Conservation (phyloP, 2,113 vertebrate species). For the Carlito syrichta region DNA sequence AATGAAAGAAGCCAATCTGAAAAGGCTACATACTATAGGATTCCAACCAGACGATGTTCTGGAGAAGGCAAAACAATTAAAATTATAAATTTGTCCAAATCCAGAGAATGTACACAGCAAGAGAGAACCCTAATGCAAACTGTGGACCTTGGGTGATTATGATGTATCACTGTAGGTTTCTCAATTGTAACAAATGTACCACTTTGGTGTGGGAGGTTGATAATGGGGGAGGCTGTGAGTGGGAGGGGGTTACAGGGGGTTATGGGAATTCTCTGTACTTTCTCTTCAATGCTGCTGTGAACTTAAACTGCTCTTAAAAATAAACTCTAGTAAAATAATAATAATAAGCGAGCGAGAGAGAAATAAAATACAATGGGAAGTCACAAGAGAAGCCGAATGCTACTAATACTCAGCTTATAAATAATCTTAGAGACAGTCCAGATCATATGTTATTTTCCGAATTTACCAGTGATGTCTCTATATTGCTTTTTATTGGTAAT, state of each 20-base stretch:
- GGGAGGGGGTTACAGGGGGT: too few species aligned
- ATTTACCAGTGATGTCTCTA: not conserved
- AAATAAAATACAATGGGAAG: not conserved
- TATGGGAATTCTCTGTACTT: not conserved
- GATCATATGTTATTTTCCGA: not conserved
- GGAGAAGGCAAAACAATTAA: not conserved
- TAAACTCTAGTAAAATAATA: not conserved
- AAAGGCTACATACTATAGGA: not conserved
- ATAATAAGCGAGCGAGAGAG: not conserved
- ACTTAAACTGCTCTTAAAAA: not conserved
- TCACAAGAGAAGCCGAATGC: not conserved
- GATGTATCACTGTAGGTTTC: too few species aligned
- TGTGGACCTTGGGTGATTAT: not conserved
- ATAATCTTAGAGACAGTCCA: not conserved
- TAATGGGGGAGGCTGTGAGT: not conserved
- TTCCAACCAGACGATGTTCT: not conserved
- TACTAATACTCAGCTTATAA: not conserved
- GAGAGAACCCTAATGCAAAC: not conserved
- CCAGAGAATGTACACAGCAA: not conserved
- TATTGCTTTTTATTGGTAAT: not conserved
- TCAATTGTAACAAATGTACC: not conserved
- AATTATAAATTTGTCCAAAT: not conserved
- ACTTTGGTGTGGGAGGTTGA: not conserved
- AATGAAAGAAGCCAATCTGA: not conserved
- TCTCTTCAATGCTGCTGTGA: not conserved